Conservation (phyloP, 2,113 vertebrate genomes). For the Ursus arctos region DNA sequence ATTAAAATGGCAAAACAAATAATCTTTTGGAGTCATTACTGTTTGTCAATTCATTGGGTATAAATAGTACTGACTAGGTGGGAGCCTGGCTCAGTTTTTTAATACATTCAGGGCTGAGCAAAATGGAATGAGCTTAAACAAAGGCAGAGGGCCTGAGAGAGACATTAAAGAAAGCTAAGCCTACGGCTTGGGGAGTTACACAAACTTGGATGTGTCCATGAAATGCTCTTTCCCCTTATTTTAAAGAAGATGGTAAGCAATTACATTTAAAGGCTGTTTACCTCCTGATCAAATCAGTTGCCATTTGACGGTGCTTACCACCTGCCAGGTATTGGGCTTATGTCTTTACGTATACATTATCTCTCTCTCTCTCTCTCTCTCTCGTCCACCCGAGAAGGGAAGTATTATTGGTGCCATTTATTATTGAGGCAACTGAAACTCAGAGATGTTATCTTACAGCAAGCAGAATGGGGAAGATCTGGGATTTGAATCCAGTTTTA, state of each 20-base stretch:
- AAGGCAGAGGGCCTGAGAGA: not conserved
- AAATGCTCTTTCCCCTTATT: not conserved
- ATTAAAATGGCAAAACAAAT: conserved; percentile 78
- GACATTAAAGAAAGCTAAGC: not conserved
- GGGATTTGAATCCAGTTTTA: not conserved
- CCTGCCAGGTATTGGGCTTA: not conserved
- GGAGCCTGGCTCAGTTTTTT: not conserved
- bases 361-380: not conserved
- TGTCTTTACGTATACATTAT: not conserved
- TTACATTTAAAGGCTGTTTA: not conserved
- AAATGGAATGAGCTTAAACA: not conserved
- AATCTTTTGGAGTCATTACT: conserved; percentile 63
- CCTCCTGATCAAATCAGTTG: not conserved
- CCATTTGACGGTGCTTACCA: not conserved
- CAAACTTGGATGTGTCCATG: not conserved
- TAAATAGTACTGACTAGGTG: conserved; percentile 47
- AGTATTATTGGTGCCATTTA: not conserved
- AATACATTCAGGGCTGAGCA: not conserved
- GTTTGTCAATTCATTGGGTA: conserved; percentile 12
- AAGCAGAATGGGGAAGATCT: not conserved
- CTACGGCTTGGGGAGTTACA: not conserved
- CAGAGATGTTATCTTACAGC: not conserved
- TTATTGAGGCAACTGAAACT: not conserved
- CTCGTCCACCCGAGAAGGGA: not conserved
- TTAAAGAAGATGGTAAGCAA: not conserved